Conservation (phyloP, 64 coral and sea anemone species). For the Dendrophyllia cribrosa region DNA sequence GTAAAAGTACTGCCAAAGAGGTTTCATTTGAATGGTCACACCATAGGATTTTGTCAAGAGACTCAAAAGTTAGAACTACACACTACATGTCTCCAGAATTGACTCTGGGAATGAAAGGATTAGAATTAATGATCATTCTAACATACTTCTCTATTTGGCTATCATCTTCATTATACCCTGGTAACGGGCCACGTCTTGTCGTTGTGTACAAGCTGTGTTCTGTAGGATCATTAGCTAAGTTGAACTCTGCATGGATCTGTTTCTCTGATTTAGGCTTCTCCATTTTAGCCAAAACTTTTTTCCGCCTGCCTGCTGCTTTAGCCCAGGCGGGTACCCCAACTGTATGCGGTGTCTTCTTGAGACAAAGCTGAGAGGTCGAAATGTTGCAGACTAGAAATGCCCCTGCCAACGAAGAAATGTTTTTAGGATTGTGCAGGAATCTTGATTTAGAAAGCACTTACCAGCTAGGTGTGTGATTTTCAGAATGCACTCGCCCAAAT, state of each 20-base stretch:
- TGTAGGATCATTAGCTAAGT: conserved; percentile 74
- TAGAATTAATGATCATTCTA: too few relatives aligned
- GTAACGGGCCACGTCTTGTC: conserved; percentile 53
- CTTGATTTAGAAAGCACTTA: too few relatives aligned
- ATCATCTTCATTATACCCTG: neutral
- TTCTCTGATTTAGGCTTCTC: conserved; percentile 87
- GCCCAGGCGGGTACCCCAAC: conserved; percentile 98
- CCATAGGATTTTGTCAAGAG: too few relatives aligned
- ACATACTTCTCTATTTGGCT: conserved; percentile 70
- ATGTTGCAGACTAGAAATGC: conserved; percentile 11
- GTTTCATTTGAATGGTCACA: too few relatives aligned
- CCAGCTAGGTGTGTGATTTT: too few relatives aligned
- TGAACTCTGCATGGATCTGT: conserved; percentile 91
- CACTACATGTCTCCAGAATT: too few relatives aligned
- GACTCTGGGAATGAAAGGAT: too few relatives aligned
- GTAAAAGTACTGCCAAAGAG: too few relatives aligned
- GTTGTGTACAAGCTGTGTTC: conserved; percentile 86
- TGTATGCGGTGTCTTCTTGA: conserved; percentile 86
- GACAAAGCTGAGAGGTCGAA: conserved; percentile 54
- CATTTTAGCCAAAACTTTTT: conserved; percentile 67
- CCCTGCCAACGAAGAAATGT: neutral
- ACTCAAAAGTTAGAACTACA: too few relatives aligned
- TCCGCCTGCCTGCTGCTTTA: conserved; percentile 83
- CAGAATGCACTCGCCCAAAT: too few relatives aligned
- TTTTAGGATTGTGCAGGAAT: too few relatives aligned